Conservation (phyloP, 30 jellyfish, hydroid and myxozoan species). For the Chironex yamaguchii region DNA sequence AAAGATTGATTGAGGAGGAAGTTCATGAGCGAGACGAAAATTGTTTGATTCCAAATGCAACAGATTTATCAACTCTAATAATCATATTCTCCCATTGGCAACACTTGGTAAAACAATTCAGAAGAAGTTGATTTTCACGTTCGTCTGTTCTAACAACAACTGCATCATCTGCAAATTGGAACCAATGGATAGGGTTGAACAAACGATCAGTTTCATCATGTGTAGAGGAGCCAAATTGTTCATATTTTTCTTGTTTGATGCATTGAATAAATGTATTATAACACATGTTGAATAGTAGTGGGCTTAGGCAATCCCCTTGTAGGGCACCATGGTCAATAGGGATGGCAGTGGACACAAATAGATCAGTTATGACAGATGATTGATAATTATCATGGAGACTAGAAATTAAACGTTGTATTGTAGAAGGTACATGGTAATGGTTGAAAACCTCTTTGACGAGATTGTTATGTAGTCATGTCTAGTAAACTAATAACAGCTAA, state of each 20-base stretch:
- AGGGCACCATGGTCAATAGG: too few species aligned
- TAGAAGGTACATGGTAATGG: slow-evolving; percentile 8
- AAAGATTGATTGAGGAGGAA: background rate
- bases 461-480: too few species aligned
- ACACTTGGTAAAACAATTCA: background rate
- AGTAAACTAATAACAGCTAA: too few species aligned
- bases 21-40: background rate
- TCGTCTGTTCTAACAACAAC: slow-evolving; percentile 12
- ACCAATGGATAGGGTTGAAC: slow-evolving; percentile 8
- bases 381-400: slow-evolving; percentile 8
- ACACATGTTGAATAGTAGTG: slow-evolving; percentile 6
- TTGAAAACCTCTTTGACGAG: slow-evolving; percentile 5
- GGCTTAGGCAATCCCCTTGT: too few species aligned
- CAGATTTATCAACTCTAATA: too few species aligned
- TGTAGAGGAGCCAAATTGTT: slow-evolving; percentile 3
- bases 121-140: slow-evolving; percentile 3
- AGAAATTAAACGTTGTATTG: slow-evolving; percentile 18
- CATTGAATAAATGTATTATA: slow-evolving; percentile 9
- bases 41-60: slow-evolving; percentile 12
- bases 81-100: slow-evolving; percentile 3
- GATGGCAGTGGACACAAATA: slow-evolving; percentile 2
- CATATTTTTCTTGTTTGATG: slow-evolving; percentile 9
- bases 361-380: background rate
- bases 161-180: slow-evolving; percentile 30
- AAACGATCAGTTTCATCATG: slow-evolving; percentile 10